A percentile compares a stretch with the other conserved stretches of the same genome.
Evolutionary conservation across 2,113 vertebrate genomes (phyloP).

Genomic region (Alexandromys fortis): DNA sequence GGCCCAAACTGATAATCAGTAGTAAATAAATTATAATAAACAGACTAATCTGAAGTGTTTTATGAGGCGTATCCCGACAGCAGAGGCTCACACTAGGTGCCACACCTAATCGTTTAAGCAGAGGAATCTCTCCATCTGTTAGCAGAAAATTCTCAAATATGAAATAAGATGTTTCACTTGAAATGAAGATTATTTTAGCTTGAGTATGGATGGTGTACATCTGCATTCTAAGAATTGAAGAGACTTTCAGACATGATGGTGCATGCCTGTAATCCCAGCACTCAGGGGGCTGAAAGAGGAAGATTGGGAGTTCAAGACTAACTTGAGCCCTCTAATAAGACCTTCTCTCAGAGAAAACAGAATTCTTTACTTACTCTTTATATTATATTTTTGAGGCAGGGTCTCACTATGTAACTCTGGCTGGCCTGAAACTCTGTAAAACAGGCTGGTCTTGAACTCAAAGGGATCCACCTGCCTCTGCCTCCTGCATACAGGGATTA

Average conservation of each 20-base stretch:
- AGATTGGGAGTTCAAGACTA: not conserved
- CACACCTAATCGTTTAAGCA: not conserved
- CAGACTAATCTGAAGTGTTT: not conserved
- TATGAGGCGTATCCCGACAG: not conserved
- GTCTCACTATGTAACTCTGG: not conserved
- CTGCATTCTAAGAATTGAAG: not conserved
- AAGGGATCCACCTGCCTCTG: not conserved
- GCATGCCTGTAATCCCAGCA: not conserved
- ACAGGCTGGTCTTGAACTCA: not conserved
- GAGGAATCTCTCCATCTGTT: not conserved
- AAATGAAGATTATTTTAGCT: not conserved
- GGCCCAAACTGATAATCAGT: not conserved
- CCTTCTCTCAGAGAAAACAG: not conserved
- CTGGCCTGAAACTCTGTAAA: not conserved
- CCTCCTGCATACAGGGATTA: not conserved
- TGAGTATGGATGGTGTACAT: not conserved
- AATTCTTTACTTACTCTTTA: not conserved
- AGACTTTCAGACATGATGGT: not conserved
- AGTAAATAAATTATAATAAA: not conserved
- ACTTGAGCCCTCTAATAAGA: not conserved
- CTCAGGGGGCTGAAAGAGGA: not conserved
- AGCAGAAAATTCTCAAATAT: slow-evolving; percentile 4
- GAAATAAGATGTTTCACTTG: not conserved
- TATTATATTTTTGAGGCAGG: not conserved
- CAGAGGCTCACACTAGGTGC: not conserved